These are phyloP conservation scores for Dynastes tityus DNA, from an alignment of 2,888 invertebrate species.

Conservation along the genomic window DNA sequence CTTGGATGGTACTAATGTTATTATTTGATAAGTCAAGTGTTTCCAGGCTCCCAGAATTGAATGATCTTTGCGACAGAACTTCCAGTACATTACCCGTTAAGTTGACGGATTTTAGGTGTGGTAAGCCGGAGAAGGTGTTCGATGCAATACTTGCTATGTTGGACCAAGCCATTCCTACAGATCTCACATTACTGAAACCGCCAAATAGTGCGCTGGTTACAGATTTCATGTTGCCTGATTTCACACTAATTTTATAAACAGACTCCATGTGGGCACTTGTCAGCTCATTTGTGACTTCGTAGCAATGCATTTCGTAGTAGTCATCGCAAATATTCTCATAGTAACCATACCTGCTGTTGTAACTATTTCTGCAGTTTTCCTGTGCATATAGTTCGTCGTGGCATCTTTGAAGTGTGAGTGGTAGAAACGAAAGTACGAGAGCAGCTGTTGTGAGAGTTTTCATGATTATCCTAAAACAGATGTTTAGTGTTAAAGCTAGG, in stretches of 20 bases:
- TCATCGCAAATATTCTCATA: neutral
- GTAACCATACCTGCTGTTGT: neutral
- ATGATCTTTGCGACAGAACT: neutral
- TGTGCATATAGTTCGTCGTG: neutral
- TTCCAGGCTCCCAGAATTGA: neutral
- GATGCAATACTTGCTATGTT: neutral
- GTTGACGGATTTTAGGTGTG: neutral
- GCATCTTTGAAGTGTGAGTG: neutral
- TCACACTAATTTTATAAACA: neutral
- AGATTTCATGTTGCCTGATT: neutral
- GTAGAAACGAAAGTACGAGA: neutral
- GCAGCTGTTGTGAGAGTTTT: neutral
- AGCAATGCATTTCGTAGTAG: neutral
- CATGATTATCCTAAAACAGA: neutral
- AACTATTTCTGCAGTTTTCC: neutral
- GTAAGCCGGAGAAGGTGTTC: neutral
- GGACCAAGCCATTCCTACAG: neutral
- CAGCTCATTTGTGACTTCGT: neutral
- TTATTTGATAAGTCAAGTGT: conserved; percentile 12
- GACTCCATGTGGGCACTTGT: neutral
- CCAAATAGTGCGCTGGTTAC: neutral
- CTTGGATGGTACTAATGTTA: neutral
- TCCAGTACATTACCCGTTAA: neutral
- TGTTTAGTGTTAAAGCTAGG: too few relatives aligned
- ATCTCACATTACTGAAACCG: neutral